Base-by-base conservation (phyloP, 2,888 invertebrate genomes). In the Caenorhabditis japonica region DNA sequence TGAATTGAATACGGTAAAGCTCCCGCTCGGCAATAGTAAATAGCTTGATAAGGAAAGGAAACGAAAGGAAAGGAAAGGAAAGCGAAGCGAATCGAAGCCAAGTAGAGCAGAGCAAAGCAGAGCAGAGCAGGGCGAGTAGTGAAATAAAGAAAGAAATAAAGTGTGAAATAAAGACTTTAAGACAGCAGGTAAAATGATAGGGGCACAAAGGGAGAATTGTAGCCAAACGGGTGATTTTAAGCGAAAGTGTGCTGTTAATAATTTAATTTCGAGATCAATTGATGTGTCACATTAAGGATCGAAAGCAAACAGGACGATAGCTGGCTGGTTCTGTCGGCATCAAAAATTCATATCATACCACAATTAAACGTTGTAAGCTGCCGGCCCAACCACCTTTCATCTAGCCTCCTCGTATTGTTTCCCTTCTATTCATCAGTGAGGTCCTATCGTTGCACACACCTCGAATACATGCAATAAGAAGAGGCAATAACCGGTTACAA, bases 1-100 rank as follows among this genome's bases (percentile, higher is more conserved):
- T 66, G 66, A 66, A 56, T 66, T 66, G 66, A 66, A 56, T 66
- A 66, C 66, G 66, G 66, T 66, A 66, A 56, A 56, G 47, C 17
- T 15, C 52, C 49, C 43, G 47, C 55, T 43, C 36, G 39, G 36
- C 17, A 27, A 25, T 27, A 39, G 46, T 47, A 27, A 19, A 30
- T 8, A 30, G 17, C 19, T 27, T 41, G 41, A 21, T 36, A 33
- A 10, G 30, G 30, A 10, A 30, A 5, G 30, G 10, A 30, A 30
- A 30, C 30, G 30, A 30, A 30, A 30, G 5, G 30, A 7, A 10
- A 5, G 5, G 7, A 30, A 30, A 30, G 7, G 10, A 30, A 7
- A 30, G 30, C 30, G 30, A 7, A 5, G 5, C 30, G 10, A 30
- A 30, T 10, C 5, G 10, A 7, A 30, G 30, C 30, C 7, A 7